A percentile compares a stretch with the other conserved stretches of the same genome.
These are phyloP conservation scores for Cavia porcellus DNA, from an alignment of 2,113 vertebrate species.

Conservation along the genomic window DNA sequence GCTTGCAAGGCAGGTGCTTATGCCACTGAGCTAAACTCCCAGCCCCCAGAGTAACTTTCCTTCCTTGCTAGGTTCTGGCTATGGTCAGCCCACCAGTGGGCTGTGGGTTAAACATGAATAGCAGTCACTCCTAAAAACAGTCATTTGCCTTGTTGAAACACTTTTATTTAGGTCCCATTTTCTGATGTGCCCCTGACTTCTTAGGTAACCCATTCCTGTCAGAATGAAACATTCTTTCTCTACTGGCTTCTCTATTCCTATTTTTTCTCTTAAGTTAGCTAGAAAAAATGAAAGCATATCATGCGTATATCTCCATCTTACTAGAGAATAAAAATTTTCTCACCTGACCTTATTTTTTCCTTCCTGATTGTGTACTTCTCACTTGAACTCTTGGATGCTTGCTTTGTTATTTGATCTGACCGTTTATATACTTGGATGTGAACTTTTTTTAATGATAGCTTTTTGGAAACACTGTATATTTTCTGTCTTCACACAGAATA, in stretches of 20 bases:
- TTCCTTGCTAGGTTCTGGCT: background rate
- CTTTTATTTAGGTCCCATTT: background rate
- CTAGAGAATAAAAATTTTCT: background rate
- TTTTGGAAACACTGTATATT: background rate
- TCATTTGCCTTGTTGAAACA: background rate
- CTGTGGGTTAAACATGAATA: background rate
- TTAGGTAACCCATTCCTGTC: background rate
- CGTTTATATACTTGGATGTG: background rate
- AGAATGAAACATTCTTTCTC: background rate
- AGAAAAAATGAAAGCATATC: background rate
- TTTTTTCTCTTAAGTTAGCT: background rate
- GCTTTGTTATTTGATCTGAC: constrained; percentile 26
- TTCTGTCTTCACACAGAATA: background rate
- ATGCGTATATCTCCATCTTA: background rate
- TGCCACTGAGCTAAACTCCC: too few species aligned
- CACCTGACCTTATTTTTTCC: background rate
- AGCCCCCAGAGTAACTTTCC: background rate
- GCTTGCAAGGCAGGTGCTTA: too few species aligned
- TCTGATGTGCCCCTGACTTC: background rate
- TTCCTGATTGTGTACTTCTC: background rate
- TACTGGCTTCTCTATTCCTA: background rate
- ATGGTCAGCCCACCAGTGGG: background rate
- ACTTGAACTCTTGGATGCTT: constrained; percentile 12
- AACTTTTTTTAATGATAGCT: background rate
- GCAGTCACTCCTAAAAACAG: constrained; percentile 1